phyloP scores from a whole-genome alignment of 2,113 vertebrate genomes.

The Misgurnus mizolepis region DNA sequence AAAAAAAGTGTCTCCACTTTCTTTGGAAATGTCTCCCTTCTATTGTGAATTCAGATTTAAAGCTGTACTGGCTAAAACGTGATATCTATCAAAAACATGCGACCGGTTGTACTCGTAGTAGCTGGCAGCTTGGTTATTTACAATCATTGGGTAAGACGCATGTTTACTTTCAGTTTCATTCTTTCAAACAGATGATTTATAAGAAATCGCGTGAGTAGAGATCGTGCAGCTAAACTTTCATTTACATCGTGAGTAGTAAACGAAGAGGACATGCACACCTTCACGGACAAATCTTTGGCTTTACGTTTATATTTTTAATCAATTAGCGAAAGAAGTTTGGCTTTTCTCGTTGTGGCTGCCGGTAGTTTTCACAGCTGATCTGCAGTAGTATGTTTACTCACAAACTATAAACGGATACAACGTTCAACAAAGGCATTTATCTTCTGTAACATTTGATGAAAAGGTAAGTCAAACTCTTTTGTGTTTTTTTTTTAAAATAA shows the following conservation, averaged over 20 bases:
- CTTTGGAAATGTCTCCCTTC: neutral
- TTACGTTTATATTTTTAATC: neutral
- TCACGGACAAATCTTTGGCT: neutral
- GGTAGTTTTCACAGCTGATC: neutral
- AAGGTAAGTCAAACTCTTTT: neutral
- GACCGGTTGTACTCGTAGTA: too few relatives aligned
- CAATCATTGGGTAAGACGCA: neutral
- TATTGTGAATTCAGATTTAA: neutral
- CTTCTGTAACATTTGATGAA: neutral
- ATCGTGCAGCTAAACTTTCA: neutral
- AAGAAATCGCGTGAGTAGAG: neutral
- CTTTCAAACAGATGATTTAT: neutral
- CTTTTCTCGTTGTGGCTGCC: too few relatives aligned
- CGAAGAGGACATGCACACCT: neutral
- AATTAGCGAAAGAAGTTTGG: neutral
- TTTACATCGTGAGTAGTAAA: neutral
- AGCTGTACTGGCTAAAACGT: too few relatives aligned
- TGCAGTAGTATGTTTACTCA: neutral
- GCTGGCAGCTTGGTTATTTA: neutral
- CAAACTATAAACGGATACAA: neutral
- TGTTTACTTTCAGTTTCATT: constrained; percentile 22
- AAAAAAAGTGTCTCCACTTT: neutral
- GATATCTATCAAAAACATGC: too few relatives aligned
- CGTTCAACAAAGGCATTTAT: neutral
- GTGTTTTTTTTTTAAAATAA: too few relatives aligned